phyloP scores from a whole-genome alignment of 1,140 invertebrate genomes.

The Drosophila kepulauana region DNA sequence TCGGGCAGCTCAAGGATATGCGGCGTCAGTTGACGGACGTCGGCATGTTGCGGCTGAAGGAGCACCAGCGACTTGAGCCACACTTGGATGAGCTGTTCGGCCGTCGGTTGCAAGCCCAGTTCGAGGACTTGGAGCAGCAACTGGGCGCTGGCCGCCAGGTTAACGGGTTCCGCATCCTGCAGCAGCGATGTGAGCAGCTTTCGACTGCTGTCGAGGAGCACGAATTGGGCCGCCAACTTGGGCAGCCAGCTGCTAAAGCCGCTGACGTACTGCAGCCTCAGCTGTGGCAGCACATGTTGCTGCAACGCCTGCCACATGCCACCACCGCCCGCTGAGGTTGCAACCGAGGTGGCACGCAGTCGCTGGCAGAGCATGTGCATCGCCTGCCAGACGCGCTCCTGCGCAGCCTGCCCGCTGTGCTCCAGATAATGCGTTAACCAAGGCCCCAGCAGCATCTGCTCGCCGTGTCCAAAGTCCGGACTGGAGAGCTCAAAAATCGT shows the following conservation, averaged over 20 bases:
- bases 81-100: constrained; percentile 61
- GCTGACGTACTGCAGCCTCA: constrained; percentile 62
- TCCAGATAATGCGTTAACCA: constrained; percentile 78
- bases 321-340: no score
- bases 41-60: constrained; percentile 64
- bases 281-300: constrained; percentile 69
- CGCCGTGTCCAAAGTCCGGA: constrained; percentile 67
- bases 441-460: constrained; percentile 70
- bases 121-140: constrained; percentile 63
- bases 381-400: constrained; percentile 73
- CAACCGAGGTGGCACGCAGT: background rate
- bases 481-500: constrained; percentile 64
- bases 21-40: constrained; percentile 50
- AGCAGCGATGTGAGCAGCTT: constrained; percentile 53
- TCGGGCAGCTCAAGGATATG: constrained; percentile 59
- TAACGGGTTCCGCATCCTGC: constrained; percentile 49
- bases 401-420: constrained; percentile 66
- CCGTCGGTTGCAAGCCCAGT: constrained; percentile 3
- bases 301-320: constrained; percentile 62
- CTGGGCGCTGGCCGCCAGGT: constrained; percentile 67
- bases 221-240: constrained; percentile 71
- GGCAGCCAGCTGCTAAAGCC: constrained; percentile 71
- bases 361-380: constrained; percentile 64
- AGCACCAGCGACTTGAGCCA: constrained; percentile 79
- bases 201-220: constrained; percentile 35